Base-by-base conservation (phyloP, 2,113 vertebrate genomes). In the Ardeotis arabs region DNA sequence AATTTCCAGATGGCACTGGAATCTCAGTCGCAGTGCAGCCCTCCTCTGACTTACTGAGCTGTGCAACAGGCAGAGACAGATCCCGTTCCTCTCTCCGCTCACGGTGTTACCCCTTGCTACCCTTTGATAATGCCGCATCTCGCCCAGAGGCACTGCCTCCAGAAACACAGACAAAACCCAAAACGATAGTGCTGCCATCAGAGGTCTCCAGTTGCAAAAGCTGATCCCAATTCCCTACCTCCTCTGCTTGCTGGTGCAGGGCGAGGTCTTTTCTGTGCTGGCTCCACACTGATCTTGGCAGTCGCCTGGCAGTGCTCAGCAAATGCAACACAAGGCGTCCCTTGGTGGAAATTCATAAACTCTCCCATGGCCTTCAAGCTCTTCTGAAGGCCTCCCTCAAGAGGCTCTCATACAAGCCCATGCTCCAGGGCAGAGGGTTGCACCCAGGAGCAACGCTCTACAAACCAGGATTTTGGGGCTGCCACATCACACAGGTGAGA, bases 51-150 rank as follows among this genome's bases (percentile, higher is more conserved):
- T 14, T 52, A 9, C 67, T 39, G 79, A 88, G 55, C 74, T 73
- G 62, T 39, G n/a, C 53, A 47, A 27, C 0, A 2, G 31, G 50
- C 73, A 93, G 50, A 18, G 63, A 58, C 41, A 58, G 82, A 60
- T 4, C 41, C 37, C 17, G 53, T 2, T 19, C 18, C 62, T 87
- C 66, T 23, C 22, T 35, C 52, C 31, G 23, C 50, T 56, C 8
- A 0, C 2, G 0, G 8, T 2, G 0, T 5, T 20, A 39, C 22
- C 28, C 70, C 60, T 55, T 14, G 9, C 12, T 9, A 28, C 35
- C n/a, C 60, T n/a, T 37, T 0, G 0, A 4, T 0, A 60, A 15
- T 0, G 3, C 47, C 27, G 4, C 3, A 2, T 52, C 44, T 29
- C 9, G 1, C 55, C 35, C 67, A 56, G 31, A 55, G 27, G 10